A percentile compares a stretch with the other conserved stretches of the same genome.
phyloP scores from a whole-genome alignment of 1,140 invertebrate genomes.

The Solen grandis region DNA sequence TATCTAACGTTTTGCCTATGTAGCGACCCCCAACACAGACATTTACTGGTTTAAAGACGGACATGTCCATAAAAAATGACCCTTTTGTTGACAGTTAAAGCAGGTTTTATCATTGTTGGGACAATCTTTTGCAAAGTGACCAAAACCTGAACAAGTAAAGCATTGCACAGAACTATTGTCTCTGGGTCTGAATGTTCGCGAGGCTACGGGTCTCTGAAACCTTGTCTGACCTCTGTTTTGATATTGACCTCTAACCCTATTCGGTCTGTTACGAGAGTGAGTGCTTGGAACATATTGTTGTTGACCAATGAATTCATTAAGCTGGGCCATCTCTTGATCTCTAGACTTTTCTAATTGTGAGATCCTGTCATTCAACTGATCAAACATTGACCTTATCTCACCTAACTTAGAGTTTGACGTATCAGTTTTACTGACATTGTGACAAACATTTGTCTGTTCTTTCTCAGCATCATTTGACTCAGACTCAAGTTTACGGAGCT shows the following conservation, averaged over 20 bases:
- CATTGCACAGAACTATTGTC: too few species aligned
- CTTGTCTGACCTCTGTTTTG: too few species aligned
- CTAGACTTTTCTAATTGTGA: not conserved
- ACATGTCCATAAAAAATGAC: slow-evolving; percentile 5
- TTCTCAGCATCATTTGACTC: not conserved
- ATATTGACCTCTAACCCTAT: not conserved
- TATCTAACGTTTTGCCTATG: slow-evolving; percentile 4
- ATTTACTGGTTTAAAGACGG: slow-evolving; percentile 18
- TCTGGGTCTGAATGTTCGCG: not conserved
- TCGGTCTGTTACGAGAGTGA: not conserved
- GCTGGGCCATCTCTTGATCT: not conserved
- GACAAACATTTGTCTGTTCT: not conserved
- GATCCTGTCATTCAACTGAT: too few species aligned
- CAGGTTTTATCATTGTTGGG: not conserved
- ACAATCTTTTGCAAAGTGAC: slow-evolving; percentile 2
- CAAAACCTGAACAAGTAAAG: too few species aligned
- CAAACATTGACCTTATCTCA: not conserved
- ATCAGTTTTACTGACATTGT: not conserved
- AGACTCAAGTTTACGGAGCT: slow-evolving; percentile 6
- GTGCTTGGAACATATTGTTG: not conserved
- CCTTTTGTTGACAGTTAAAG: not conserved
- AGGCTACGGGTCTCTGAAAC: too few species aligned
- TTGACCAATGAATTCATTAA: not conserved
- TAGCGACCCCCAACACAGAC: slow-evolving; percentile 5
- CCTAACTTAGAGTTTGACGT: not conserved